Evolutionary conservation across 2,888 invertebrate genomes (phyloP).

Genomic region (Clostera curtula): DNA sequence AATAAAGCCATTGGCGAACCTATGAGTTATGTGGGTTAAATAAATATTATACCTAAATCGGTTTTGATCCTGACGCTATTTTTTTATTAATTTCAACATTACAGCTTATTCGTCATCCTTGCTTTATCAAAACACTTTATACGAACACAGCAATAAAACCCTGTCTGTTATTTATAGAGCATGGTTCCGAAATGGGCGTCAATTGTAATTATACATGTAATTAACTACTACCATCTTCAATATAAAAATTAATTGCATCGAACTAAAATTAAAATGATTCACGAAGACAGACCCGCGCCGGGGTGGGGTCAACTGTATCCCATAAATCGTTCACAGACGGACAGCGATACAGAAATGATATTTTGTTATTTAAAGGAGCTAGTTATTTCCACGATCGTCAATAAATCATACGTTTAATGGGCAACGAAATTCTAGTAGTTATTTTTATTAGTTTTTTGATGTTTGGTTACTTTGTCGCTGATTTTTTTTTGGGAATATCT

Average conservation of each 20-base stretch:
- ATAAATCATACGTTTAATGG: constrained; percentile 39
- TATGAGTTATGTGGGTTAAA: too few relatives aligned
- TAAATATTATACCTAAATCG: too few relatives aligned
- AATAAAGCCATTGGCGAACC: too few relatives aligned
- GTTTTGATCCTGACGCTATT: too few relatives aligned
- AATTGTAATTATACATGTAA: background rate
- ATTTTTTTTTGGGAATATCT: constrained; percentile 14
- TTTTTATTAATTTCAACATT: background rate
- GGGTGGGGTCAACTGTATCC: constrained; percentile 21
- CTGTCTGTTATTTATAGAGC: too few relatives aligned
- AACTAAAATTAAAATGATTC: constrained; percentile 17
- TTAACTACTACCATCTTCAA: background rate
- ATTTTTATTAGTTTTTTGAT: constrained; percentile 6
- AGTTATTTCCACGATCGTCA: constrained; percentile 40
- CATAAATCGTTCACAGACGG: constrained; percentile 38
- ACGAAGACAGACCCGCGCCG: constrained; percentile 7
- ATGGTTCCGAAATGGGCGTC: background rate
- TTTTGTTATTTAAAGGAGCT: constrained; percentile 51
- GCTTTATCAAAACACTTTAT: too few relatives aligned
- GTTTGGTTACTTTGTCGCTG: constrained; percentile 17
- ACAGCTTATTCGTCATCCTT: background rate
- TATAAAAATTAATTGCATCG: constrained; percentile 15
- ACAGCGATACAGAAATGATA: constrained; percentile 41
- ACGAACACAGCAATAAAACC: too few relatives aligned
- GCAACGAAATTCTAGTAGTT: constrained; percentile 21